A percentile compares a stretch with the other conserved stretches of the same genome.
Evolutionary conservation across 2,113 vertebrate species (phyloP).

Genomic region (Oplegnathus fasciatus): DNA sequence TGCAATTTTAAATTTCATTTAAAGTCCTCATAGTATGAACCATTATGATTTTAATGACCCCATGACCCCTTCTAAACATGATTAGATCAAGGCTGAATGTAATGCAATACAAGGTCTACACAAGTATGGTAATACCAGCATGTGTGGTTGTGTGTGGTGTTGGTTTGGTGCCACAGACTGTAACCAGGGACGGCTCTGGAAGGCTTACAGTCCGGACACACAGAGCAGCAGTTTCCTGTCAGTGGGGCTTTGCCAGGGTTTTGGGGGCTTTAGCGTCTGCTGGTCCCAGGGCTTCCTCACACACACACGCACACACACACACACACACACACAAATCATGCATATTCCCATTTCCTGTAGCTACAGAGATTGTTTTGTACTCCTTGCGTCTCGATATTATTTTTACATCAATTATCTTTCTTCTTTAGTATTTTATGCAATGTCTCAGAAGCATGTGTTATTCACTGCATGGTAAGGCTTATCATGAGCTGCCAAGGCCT

Average conservation of each 20-base stretch:
- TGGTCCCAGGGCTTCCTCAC: not conserved
- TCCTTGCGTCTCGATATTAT: not conserved
- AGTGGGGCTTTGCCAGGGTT: constrained; percentile 43
- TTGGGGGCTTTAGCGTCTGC: constrained; percentile 31
- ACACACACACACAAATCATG: not conserved
- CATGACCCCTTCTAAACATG: no score
- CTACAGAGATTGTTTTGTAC: not conserved
- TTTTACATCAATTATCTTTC: not conserved
- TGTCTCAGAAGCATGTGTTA: not conserved
- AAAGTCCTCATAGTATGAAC: no score
- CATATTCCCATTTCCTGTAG: not conserved
- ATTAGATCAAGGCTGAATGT: no score
- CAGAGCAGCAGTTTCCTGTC: constrained; percentile 61
- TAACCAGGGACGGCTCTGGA: constrained; percentile 3
- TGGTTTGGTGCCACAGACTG: constrained; percentile 10
- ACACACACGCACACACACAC: not conserved
- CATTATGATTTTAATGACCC: no score
- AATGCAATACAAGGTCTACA: not conserved
- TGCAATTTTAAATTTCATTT: no score
- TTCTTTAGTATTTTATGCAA: not conserved
- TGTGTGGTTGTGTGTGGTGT: not conserved
- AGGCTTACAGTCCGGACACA: constrained; percentile 44
- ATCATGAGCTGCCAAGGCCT: no score
- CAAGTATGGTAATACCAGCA: no score
- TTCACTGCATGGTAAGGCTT: not conserved